Percentiles rank a stretch among this genome's conserved stretches.
Evolutionary conservation across 2,797 vertebrate species (phyloP).

Genomic region (Luscinia megarhynchos): DNA sequence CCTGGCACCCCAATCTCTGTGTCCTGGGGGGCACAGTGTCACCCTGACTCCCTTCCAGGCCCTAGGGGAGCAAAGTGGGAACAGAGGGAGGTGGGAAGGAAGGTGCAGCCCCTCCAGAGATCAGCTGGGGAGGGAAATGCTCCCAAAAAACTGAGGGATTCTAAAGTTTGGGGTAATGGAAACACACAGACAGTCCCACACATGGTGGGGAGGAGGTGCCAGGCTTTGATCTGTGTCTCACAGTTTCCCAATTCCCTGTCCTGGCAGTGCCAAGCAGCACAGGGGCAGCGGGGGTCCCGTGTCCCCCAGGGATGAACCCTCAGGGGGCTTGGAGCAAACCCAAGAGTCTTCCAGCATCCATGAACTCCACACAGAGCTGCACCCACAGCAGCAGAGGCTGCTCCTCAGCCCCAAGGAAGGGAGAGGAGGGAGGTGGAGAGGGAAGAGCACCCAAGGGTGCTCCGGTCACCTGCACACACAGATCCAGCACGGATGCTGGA

Average conservation of each 20-base stretch:
- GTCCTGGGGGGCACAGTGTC: rapidly evolving
- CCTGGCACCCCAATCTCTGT: rapidly evolving
- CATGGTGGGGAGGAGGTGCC: rapidly evolving
- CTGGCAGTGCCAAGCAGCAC: rapidly evolving
- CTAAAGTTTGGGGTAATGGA: not conserved
- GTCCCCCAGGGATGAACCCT: not conserved
- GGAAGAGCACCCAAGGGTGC: not conserved
- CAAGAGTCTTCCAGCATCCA: not conserved
- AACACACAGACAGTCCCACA: rapidly evolving
- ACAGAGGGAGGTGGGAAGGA: not conserved
- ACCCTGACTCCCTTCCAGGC: not conserved
- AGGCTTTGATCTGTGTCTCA: not conserved
- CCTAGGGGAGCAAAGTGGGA: not conserved
- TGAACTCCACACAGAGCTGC: not conserved
- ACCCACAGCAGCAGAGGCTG: not conserved
- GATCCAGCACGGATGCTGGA: rapidly evolving
- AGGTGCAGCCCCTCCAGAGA: not conserved
- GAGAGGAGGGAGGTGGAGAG: not conserved
- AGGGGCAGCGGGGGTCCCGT: rapidly evolving
- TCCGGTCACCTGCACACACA: rapidly evolving
- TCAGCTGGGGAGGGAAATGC: not conserved
- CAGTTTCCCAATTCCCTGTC: rapidly evolving
- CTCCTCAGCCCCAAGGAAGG: not conserved
- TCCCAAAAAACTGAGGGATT: rapidly evolving
- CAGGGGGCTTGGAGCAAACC: not conserved